Evolutionary conservation across 2,113 vertebrate species (phyloP), one percentile per base, ranked within the genome.

Genomic region (Erpornis zantholeuca): DNA sequence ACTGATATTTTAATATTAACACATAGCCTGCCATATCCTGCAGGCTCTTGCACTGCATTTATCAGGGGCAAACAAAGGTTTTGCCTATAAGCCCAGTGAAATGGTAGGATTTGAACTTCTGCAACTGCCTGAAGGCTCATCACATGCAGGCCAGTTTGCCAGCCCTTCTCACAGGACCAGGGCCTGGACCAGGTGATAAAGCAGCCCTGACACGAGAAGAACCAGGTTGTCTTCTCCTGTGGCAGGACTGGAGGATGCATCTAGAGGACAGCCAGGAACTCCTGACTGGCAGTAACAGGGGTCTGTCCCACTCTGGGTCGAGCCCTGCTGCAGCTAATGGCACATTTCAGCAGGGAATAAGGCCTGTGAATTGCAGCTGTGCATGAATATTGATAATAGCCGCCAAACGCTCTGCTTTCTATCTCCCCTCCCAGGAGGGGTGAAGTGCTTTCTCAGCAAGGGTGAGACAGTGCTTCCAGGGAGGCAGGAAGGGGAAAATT

Each of bases 381-480:
- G 56, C 82, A 92, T 96, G 90, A 96, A 97, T 97, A 96, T 95
- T 90, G 94, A 95, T 96, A 94, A 59, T 12, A 90, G 71, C 75
- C 0, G 5, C 68, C 83, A 71, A 95, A 92, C 20, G 0, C 71
- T 81, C 71, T 81, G 66, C 85, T 77, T 90, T 88, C 93, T 25
- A 36, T 28, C 85, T 96, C 82, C 42, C 65, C 73, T 96, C 91
- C 88, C 88, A 88, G 64, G 88, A 94, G 88, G 60, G 80, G 52
- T 44, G 40, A 94, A 95, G 85, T 94, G 96, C 85, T 94, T 93
- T 88, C 96, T 95, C 93, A 97, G 96, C 96, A 95, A 86, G 82
- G 82, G 90, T 96, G 92, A 91, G 88, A 93, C 79, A 35, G 72
- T 15, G 71, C 80, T 96, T 93, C 93, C 79, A 92, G 60, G 44